These are phyloP conservation scores for Anoura caudifer DNA, from an alignment of 2,113 vertebrate genomes.

Conservation along the genomic window DNA sequence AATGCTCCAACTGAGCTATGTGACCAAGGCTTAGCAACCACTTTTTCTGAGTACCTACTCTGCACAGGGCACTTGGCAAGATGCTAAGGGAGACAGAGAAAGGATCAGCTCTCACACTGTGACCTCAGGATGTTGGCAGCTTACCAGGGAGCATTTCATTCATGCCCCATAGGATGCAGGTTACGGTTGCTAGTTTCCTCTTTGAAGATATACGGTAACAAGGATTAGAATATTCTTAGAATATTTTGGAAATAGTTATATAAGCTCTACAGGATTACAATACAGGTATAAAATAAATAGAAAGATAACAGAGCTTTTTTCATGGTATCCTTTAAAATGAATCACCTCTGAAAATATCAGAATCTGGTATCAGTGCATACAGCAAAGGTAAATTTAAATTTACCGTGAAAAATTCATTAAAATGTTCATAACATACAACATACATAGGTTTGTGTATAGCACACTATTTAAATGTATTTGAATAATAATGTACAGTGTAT, in stretches of 20 bases:
- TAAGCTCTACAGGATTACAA: neutral
- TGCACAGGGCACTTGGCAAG: neutral
- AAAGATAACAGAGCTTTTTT: neutral
- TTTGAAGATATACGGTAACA: neutral
- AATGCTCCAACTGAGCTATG: too few relatives aligned
- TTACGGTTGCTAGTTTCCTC: neutral
- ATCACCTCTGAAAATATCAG: neutral
- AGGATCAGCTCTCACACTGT: neutral
- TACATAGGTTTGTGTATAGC: neutral
- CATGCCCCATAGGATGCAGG: neutral
- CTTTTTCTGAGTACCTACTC: neutral
- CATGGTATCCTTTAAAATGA: neutral
- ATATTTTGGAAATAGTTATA: neutral
- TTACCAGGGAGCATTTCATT: neutral
- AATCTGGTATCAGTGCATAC: neutral
- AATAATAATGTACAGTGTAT: neutral
- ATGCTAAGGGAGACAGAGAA: neutral
- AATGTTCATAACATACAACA: neutral
- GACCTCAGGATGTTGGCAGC: neutral
- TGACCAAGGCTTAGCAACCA: too few relatives aligned
- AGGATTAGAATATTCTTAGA: neutral
- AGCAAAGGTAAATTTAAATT: neutral
- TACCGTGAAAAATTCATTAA: neutral
- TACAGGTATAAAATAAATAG: neutral
- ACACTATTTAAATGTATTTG: constrained; percentile 15